These are phyloP conservation scores for Microchirus variegatus DNA, from an alignment of 2,797 vertebrate species.

Conservation along the genomic window DNA sequence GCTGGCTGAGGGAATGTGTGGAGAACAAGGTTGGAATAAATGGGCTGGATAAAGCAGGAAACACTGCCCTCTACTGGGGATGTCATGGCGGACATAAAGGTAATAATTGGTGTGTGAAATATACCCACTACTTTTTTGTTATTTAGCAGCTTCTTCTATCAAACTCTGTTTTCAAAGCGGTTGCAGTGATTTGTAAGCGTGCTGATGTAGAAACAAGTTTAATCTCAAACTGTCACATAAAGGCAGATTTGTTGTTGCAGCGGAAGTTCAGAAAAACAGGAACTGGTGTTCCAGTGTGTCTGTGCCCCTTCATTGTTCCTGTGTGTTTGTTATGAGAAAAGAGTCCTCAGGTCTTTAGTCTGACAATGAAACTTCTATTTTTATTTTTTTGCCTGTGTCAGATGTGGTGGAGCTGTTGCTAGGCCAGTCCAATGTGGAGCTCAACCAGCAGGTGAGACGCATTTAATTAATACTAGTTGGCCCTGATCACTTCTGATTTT, in stretches of 20 bases:
- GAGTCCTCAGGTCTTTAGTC: no score
- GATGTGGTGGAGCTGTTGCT: conserved; percentile 95
- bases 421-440: conserved; percentile 88
- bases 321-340: not conserved
- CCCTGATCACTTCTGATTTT: no score
- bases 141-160: not conserved
- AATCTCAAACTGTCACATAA: not conserved
- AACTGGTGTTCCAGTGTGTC: conserved; percentile 16
- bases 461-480: no score
- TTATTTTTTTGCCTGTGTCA: conserved; percentile 60
- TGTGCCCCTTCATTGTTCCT: conserved; percentile 22
- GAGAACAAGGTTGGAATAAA: conserved; percentile 96
- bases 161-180: not conserved
- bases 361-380: not conserved
- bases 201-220: not conserved
- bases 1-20: conserved; percentile 97
- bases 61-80: conserved; percentile 96
- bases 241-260: not conserved
- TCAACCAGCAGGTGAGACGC: conserved; percentile 93
- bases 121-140: no score
- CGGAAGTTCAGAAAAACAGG: conserved; percentile 22
- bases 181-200: not conserved
- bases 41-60: conserved; percentile 96
- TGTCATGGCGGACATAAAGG: conserved; percentile 97
- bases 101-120: conserved; percentile 48